These are phyloP conservation scores for Bedellia somnulentella DNA, from an alignment of 2,888 invertebrate species.

Conservation along the genomic window DNA sequence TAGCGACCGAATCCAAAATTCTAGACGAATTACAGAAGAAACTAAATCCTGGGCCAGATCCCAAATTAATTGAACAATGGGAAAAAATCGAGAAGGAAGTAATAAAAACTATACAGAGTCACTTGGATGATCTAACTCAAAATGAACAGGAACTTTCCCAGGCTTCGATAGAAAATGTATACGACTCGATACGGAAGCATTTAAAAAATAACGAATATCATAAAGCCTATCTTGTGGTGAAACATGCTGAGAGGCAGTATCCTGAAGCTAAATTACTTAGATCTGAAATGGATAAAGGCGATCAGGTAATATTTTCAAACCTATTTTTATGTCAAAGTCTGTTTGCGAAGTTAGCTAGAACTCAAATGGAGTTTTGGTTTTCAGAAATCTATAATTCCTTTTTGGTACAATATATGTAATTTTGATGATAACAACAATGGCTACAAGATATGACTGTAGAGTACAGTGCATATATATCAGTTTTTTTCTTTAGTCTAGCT, in stretches of 20 bases:
- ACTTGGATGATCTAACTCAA: constrained; percentile 43
- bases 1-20: constrained; percentile 63
- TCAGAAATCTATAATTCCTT: no score
- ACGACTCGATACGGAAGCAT: constrained; percentile 39
- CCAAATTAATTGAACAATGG: constrained; percentile 51
- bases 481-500: no score
- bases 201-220: constrained; percentile 47
- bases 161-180: constrained; percentile 39
- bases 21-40: constrained; percentile 63
- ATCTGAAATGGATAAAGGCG: constrained; percentile 47
- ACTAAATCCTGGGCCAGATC: constrained; percentile 43
- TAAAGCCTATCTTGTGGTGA: constrained; percentile 53
- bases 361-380: no score
- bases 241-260: constrained; percentile 45
- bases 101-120: constrained; percentile 45
- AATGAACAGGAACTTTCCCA: constrained; percentile 48
- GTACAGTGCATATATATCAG: no score
- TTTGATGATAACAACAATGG: no score
- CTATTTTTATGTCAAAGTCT: no score
- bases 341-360: no score
- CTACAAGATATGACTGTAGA: no score
- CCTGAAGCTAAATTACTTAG: constrained; percentile 47
- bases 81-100: constrained; percentile 52
- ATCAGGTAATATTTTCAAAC: constrained; percentile 28
- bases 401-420: no score